Evolutionary conservation across 2,888 invertebrate species (phyloP).

Genomic region (Dryococelus australis): DNA sequence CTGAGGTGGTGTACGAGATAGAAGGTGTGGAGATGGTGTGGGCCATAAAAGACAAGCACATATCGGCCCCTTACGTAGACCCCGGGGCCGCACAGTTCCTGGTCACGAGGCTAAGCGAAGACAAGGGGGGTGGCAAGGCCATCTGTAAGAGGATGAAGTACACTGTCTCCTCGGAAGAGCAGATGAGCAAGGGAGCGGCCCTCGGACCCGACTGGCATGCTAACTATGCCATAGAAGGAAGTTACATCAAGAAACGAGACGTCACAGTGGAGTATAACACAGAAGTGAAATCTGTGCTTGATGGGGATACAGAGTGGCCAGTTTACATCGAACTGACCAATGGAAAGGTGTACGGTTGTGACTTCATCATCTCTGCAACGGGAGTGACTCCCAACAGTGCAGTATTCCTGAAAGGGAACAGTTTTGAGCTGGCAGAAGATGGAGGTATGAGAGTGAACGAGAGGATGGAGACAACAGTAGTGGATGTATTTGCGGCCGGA

Average conservation of each 20-base stretch:
- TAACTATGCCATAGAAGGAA: conserved; percentile 68
- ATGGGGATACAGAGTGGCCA: conserved; percentile 65
- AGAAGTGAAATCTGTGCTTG: conserved; percentile 53
- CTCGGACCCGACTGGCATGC: conserved; percentile 97
- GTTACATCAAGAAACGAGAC: conserved; percentile 53
- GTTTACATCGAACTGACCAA: conserved; percentile 78
- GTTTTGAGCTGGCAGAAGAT: conserved; percentile 67
- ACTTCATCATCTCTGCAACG: conserved; percentile 94
- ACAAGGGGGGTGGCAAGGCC: conserved; percentile 46
- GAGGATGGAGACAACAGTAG: conserved; percentile 80
- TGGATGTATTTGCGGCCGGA: conserved; percentile 91
- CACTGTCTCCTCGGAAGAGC: conserved; percentile 61
- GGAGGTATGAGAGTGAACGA: conserved; percentile 88
- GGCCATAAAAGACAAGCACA: conserved; percentile 92
- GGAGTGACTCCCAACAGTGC: conserved; percentile 80
- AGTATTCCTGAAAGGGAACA: conserved; percentile 20
- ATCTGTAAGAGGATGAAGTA: conserved; percentile 72
- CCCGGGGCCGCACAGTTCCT: conserved; percentile 96
- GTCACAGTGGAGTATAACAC: conserved; percentile 60
- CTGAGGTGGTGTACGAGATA: conserved; percentile 92
- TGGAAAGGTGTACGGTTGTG: conserved; percentile 76
- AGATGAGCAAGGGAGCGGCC: conserved; percentile 77
- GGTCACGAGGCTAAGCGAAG: conserved; percentile 61
- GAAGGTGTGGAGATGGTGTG: conserved; percentile 86
- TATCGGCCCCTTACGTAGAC: conserved; percentile 94